Evolutionary conservation across 2,797 vertebrate genomes (phyloP).

Genomic region (Fringilla coelebs): DNA sequence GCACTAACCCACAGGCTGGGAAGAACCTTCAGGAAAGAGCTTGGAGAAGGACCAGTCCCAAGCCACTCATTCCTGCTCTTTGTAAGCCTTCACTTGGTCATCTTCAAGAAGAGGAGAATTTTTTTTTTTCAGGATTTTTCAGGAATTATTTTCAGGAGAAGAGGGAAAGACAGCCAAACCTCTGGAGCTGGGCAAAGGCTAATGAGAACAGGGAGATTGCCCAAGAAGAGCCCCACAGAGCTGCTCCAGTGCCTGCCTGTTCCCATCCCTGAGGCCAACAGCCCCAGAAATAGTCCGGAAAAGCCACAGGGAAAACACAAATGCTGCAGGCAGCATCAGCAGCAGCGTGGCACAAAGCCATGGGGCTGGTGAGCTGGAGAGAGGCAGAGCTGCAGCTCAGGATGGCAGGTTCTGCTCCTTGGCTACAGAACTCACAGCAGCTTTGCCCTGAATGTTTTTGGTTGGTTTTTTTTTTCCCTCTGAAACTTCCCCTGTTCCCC

Average conservation of each 20-base stretch:
- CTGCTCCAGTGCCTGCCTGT: neutral
- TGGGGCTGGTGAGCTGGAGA: neutral
- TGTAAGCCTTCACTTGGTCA: neutral
- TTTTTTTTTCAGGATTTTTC: neutral
- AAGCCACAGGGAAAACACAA: neutral
- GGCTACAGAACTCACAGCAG: neutral
- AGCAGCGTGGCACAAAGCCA: neutral
- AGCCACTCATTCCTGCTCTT: neutral
- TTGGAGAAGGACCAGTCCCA: neutral
- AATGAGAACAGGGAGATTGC: neutral
- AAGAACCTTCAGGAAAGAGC: neutral
- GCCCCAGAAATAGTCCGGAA: neutral
- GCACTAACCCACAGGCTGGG: neutral
- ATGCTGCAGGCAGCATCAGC: neutral
- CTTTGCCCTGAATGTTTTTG: neutral
- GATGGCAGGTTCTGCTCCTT: neutral
- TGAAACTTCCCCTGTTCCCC: neutral
- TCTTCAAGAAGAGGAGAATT: neutral
- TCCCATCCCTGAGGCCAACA: neutral
- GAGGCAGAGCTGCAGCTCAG: neutral
- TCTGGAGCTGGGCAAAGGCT: fast-evolving
- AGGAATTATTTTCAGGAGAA: neutral
- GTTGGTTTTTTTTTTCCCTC: fast-evolving
- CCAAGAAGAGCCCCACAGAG: neutral
- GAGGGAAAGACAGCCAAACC: neutral